These are phyloP conservation scores for Phoenicopterus ruber DNA, from an alignment of 2,113 vertebrate species.

Conservation along the genomic window DNA sequence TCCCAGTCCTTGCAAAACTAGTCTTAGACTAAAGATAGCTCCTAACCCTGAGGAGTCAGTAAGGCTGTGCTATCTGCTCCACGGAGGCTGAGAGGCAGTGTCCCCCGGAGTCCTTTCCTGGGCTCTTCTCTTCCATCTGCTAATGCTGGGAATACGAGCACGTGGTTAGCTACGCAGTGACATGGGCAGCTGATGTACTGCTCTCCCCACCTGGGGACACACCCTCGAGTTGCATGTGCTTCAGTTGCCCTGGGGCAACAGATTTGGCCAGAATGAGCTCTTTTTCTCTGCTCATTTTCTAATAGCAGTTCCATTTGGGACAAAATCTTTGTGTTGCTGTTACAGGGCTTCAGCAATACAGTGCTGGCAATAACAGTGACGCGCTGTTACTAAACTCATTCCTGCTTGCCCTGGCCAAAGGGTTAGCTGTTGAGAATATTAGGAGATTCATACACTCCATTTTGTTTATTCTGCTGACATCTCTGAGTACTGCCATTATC, in stretches of 20 bases:
- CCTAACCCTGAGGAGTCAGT: background rate
- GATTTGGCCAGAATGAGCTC: background rate
- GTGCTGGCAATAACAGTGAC: background rate
- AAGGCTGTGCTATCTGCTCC: background rate
- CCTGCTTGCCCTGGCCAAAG: background rate
- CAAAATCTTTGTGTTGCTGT: background rate
- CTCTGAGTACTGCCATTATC: background rate
- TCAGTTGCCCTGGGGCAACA: background rate
- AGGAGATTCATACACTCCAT: background rate
- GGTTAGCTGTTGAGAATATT: background rate
- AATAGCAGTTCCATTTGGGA: background rate
- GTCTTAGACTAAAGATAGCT: background rate
- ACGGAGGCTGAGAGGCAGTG: rapidly evolving
- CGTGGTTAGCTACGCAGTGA: rapidly evolving
- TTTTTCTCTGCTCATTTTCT: background rate
- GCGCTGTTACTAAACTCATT: background rate
- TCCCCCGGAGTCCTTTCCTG: background rate
- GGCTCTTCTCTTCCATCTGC: background rate
- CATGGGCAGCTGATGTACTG: background rate
- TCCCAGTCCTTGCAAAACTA: background rate
- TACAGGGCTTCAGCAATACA: background rate
- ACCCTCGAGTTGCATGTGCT: rapidly evolving
- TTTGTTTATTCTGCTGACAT: background rate
- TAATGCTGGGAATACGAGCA: background rate
- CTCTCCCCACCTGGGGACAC: background rate